Percentiles rank a stretch among this genome's conserved stretches.
Evolutionary conservation across 2,113 vertebrate genomes (phyloP).

Genomic region (Hemiscyllium ocellatum): DNA sequence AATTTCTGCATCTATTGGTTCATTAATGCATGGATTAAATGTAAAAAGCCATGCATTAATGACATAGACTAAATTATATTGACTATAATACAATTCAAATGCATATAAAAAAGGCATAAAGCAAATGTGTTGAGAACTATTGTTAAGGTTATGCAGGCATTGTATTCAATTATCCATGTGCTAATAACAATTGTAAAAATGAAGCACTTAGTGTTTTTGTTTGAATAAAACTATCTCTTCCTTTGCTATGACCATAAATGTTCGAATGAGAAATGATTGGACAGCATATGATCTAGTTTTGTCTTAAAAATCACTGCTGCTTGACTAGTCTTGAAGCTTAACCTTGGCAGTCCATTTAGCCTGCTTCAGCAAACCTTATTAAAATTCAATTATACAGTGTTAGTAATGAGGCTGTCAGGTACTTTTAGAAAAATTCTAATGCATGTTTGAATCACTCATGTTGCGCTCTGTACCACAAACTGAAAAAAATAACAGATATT

Average conservation of each 20-base stretch:
- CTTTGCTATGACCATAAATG: background rate
- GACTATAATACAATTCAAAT: background rate
- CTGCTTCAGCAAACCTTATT: slow-evolving; percentile 15
- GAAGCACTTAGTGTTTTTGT: background rate
- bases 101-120: too few species aligned
- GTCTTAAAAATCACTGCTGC: slow-evolving; percentile 11
- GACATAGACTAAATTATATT: background rate
- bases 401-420: slow-evolving; percentile 24
- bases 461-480: background rate
- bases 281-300: background rate
- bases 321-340: slow-evolving; percentile 20
- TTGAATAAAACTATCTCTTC: background rate
- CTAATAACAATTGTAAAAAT: background rate
- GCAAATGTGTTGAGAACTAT: background rate
- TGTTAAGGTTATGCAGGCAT: background rate
- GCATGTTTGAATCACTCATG: slow-evolving; percentile 7
- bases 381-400: slow-evolving; percentile 32
- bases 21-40: background rate
- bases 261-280: background rate
- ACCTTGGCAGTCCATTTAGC: slow-evolving; percentile 29
- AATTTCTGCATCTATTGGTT: background rate
- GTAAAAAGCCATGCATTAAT: background rate
- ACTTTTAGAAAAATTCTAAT: slow-evolving; percentile 11
- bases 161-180: background rate
- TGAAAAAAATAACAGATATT: slow-evolving; percentile 3